phyloP scores from a whole-genome alignment of 2,888 invertebrate genomes.

The Agrotis puta region DNA sequence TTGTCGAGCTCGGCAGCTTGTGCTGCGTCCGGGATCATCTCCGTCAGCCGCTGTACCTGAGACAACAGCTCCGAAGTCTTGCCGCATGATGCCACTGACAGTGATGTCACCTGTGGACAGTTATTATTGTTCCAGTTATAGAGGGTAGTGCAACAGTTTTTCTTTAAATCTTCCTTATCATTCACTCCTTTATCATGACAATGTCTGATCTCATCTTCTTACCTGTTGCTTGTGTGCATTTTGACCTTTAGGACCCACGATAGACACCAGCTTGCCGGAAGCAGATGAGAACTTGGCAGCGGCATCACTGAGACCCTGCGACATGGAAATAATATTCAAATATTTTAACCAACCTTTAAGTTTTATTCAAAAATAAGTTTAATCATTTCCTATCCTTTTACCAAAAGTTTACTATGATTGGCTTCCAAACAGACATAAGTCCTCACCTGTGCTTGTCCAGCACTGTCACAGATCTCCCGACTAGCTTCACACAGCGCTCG shows the following conservation, averaged over 20 bases:
- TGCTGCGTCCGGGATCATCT: slow-evolving; percentile 54
- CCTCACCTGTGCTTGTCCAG: slow-evolving; percentile 34
- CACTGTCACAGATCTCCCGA: slow-evolving; percentile 41
- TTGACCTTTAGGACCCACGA: slow-evolving; percentile 64
- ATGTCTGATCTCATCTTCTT: background rate
- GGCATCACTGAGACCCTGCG: slow-evolving; percentile 69
- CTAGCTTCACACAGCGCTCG: slow-evolving; percentile 47
- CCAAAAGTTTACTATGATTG: too few species aligned
- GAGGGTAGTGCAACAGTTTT: too few species aligned
- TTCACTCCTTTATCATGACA: too few species aligned
- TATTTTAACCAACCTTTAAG: too few species aligned
- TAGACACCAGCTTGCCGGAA: slow-evolving; percentile 71
- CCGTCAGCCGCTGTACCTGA: slow-evolving; percentile 69
- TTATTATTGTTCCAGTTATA: too few species aligned
- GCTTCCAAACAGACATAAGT: too few species aligned
- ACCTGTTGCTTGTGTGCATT: slow-evolving; percentile 67
- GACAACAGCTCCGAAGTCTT: slow-evolving; percentile 71
- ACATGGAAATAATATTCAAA: background rate
- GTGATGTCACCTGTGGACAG: slow-evolving; percentile 5
- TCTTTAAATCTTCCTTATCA: too few species aligned
- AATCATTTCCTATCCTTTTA: too few species aligned
- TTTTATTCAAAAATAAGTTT: background rate
- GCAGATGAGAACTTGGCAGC: slow-evolving; percentile 71
- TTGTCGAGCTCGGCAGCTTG: slow-evolving; percentile 66
- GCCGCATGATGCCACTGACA: slow-evolving; percentile 70